These are phyloP conservation scores for Pogona vitticeps DNA, from an alignment of 2,113 vertebrate species.

Conservation along the genomic window DNA sequence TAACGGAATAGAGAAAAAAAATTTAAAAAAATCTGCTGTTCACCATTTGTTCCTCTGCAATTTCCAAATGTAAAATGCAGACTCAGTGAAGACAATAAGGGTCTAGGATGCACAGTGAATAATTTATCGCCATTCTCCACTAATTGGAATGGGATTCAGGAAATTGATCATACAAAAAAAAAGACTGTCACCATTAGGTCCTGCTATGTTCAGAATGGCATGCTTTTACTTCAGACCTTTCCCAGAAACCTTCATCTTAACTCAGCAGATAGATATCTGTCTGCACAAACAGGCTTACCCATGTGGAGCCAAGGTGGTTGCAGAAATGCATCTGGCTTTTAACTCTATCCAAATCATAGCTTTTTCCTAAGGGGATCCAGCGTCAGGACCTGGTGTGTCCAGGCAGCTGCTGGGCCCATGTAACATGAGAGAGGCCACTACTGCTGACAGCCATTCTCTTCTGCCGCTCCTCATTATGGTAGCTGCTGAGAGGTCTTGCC, in stretches of 20 bases:
- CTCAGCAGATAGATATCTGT: not conserved
- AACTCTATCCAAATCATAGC: not conserved
- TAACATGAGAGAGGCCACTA: not conserved
- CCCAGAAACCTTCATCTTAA: not conserved
- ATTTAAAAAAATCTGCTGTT: no score
- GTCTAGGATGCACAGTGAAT: no score
- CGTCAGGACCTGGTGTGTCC: not conserved
- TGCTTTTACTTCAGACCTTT: not conserved
- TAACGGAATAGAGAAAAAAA: no score
- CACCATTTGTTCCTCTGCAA: no score
- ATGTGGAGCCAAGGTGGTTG: not conserved
- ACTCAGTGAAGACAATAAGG: no score
- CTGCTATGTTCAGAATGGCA: not conserved
- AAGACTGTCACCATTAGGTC: not conserved
- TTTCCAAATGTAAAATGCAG: no score
- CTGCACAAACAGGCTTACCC: not conserved
- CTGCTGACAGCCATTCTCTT: not conserved
- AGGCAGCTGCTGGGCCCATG: not conserved
- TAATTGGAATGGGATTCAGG: no score
- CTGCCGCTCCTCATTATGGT: no score
- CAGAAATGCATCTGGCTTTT: not conserved
- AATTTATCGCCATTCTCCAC: no score
- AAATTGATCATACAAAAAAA: no score
- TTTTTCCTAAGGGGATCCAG: no score
- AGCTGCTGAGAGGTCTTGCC: no score